Percentiles rank a stretch among this genome's conserved stretches.
Evolutionary conservation across 1,140 invertebrate species (phyloP).

Genomic region (Parapsyche elsis): DNA sequence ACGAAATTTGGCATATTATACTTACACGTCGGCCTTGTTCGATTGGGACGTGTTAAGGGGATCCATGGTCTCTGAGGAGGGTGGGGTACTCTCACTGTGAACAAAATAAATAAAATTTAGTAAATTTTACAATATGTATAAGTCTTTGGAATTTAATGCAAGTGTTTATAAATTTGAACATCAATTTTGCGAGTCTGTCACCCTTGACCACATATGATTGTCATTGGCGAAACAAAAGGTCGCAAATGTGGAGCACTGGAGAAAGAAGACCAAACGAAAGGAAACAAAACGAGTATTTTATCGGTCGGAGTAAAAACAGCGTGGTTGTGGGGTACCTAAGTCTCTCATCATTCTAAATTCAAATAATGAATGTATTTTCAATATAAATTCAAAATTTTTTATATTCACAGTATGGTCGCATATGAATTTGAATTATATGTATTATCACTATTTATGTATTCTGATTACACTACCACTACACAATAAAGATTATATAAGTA

Average conservation of each 20-base stretch:
- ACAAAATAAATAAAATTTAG: constrained; percentile 59
- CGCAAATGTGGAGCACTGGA: constrained; percentile 33
- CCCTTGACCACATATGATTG: constrained; percentile 15
- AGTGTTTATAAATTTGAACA: neutral
- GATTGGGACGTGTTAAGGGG: constrained; percentile 85
- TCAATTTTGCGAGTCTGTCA: neutral
- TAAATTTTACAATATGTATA: neutral
- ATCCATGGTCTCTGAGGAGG: constrained; percentile 95
- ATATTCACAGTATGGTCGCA: too few species aligned
- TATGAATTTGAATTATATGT: too few species aligned
- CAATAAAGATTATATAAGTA: neutral
- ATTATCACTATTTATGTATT: too few species aligned
- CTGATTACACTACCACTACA: too few species aligned
- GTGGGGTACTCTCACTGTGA: constrained; percentile 88
- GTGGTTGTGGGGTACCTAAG: neutral
- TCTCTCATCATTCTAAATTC: too few species aligned
- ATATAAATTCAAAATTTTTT: too few species aligned
- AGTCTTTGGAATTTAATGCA: neutral
- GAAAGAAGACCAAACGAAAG: constrained; percentile 28
- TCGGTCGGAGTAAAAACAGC: constrained; percentile 16
- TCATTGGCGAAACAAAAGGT: constrained; percentile 23
- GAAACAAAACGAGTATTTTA: constrained; percentile 42
- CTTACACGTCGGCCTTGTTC: constrained; percentile 88
- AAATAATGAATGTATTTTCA: too few species aligned
- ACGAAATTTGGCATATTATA: constrained; percentile 59